Percentiles rank a stretch among this genome's conserved stretches.
These are phyloP conservation scores for Trissolcus basalis DNA, from an alignment of 1,140 invertebrate species.

Conservation along the genomic window DNA sequence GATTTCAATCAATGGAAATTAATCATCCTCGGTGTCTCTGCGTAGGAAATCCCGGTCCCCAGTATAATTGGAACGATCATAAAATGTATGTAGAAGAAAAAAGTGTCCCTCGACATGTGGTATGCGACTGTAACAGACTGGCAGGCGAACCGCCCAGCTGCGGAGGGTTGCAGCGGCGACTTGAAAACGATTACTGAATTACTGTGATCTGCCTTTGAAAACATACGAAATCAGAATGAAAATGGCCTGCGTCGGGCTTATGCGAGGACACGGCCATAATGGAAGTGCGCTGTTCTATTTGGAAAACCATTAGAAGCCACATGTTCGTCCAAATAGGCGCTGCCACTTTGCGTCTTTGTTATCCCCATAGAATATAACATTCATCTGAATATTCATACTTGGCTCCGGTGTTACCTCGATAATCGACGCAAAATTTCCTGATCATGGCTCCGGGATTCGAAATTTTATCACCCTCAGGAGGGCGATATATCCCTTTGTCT, in stretches of 20 bases:
- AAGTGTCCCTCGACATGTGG: background rate
- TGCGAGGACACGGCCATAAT: conserved; percentile 39
- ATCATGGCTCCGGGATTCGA: no score
- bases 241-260: conserved; percentile 8
- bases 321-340: conserved; percentile 32
- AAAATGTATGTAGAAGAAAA: no score
- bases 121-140: background rate
- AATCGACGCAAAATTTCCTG: no score
- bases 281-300: conserved; percentile 54
- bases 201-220: conserved; percentile 36
- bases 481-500: no score
- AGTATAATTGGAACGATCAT: no score
- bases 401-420: background rate
- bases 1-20: background rate
- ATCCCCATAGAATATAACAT: background rate
- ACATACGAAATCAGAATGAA: conserved; percentile 35
- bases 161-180: conserved; percentile 9
- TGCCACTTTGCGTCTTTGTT: conserved; percentile 18
- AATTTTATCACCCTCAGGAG: no score
- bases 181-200: conserved; percentile 31
- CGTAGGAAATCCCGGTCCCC: no score
- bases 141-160: conserved; percentile 19
- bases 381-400: conserved; percentile 5
- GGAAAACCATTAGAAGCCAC: conserved; percentile 53
- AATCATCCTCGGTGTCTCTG: no score